Evolutionary conservation across 2,113 vertebrate species (phyloP).

Genomic region (Myxocyprinus asiaticus): DNA sequence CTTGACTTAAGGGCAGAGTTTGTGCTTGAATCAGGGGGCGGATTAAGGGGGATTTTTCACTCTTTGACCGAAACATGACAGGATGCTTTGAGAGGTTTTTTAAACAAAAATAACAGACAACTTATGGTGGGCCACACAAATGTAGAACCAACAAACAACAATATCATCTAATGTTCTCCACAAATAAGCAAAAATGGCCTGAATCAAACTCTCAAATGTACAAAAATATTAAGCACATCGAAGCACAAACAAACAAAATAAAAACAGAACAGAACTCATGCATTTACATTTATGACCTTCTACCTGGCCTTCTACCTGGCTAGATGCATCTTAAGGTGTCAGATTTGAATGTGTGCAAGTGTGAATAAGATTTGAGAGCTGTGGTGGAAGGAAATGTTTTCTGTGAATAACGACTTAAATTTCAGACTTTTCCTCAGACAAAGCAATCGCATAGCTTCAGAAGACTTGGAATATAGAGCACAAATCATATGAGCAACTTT

Average conservation of each 20-base stretch:
- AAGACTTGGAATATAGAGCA: too few species aligned
- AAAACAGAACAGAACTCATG: background rate
- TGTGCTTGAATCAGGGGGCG: background rate
- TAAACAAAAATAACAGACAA: conserved; percentile 24
- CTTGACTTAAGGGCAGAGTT: conserved; percentile 22
- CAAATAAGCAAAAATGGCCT: background rate
- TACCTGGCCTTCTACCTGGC: too few species aligned
- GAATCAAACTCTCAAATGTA: conserved; percentile 14
- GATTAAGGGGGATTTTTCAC: conserved; percentile 3
- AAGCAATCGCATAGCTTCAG: too few species aligned
- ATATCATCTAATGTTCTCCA: conserved; percentile 16
- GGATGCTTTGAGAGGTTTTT: conserved; percentile 19
- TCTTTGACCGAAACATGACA: conserved; percentile 29
- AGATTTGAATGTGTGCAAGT: too few species aligned
- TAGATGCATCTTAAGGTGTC: too few species aligned
- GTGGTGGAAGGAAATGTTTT: too few species aligned
- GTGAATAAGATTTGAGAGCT: too few species aligned
- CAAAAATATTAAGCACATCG: background rate
- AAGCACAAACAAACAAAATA: background rate
- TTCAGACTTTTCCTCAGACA: too few species aligned
- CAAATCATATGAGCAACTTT: too few species aligned
- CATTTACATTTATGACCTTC: background rate
- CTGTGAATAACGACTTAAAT: too few species aligned
- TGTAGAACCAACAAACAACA: conserved; percentile 6
- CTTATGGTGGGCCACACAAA: conserved; percentile 7